phyloP scores from a whole-genome alignment of 2,113 vertebrate species.

The Phrynosoma platyrhinos region DNA sequence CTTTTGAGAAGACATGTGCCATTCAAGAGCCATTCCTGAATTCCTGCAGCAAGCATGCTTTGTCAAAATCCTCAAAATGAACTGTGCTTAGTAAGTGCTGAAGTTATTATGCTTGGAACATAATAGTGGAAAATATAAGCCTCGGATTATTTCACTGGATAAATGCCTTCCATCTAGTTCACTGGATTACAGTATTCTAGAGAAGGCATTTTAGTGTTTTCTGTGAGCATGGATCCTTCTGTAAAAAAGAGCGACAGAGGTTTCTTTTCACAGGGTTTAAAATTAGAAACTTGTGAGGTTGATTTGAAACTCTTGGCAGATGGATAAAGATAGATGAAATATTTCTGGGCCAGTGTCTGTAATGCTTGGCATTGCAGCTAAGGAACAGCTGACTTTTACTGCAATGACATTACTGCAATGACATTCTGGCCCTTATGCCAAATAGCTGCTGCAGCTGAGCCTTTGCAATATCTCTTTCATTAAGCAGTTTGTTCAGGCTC shows the following conservation, averaged over 20 bases:
- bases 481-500: constrained; percentile 53
- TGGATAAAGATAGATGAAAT: constrained; percentile 66
- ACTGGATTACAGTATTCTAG: constrained; percentile 47
- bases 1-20: background rate
- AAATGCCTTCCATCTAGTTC: constrained; percentile 24
- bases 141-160: background rate
- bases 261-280: constrained; percentile 67
- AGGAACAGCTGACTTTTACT: constrained; percentile 79
- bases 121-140: no score
- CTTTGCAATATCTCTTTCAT: constrained; percentile 62
- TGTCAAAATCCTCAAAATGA: background rate
- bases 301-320: constrained; percentile 74
- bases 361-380: constrained; percentile 71
- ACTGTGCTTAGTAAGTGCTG: no score
- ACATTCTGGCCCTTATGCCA: constrained; percentile 61
- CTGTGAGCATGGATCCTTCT: constrained; percentile 23
- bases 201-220: background rate
- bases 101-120: background rate
- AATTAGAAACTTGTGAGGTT: constrained; percentile 72
- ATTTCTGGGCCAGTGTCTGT: constrained; percentile 72
- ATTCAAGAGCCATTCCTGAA: background rate
- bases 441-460: constrained; percentile 52
- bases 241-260: constrained; percentile 50
- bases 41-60: background rate
- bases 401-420: constrained; percentile 70